Evolutionary conservation across 2,113 vertebrate genomes (phyloP).

Genomic region (Pseudois nayaur): DNA sequence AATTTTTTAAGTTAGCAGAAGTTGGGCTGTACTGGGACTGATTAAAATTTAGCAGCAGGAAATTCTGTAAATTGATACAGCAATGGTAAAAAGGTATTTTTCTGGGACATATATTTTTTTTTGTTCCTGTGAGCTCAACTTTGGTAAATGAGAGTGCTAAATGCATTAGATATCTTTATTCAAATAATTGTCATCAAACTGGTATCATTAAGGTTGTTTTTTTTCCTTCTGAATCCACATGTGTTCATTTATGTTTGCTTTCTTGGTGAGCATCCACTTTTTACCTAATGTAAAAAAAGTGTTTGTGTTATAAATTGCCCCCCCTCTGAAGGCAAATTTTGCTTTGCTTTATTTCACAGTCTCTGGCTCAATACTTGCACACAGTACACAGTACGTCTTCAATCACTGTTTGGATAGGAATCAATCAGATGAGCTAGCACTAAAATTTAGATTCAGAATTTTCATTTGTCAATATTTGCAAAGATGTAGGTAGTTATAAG

Average conservation of each 20-base stretch:
- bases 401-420: background rate
- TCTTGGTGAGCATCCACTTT: background rate
- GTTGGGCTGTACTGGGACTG: background rate
- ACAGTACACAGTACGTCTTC: background rate
- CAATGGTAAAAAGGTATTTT: background rate
- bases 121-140: background rate
- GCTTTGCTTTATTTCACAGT: background rate
- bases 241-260: background rate
- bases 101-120: background rate
- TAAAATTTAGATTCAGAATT: background rate
- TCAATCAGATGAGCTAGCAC: background rate
- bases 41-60: background rate
- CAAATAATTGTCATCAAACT: background rate
- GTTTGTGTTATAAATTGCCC: background rate
- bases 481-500: background rate
- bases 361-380: background rate
- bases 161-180: conserved; percentile 10
- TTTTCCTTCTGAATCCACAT: background rate
- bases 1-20: background rate
- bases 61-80: background rate
- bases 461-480: background rate
- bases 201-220: background rate
- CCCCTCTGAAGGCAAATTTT: background rate
- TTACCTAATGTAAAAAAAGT: background rate
- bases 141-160: background rate